Evolutionary conservation across 2,888 invertebrate genomes (phyloP).

Genomic region (Hybos culiciformis): DNA sequence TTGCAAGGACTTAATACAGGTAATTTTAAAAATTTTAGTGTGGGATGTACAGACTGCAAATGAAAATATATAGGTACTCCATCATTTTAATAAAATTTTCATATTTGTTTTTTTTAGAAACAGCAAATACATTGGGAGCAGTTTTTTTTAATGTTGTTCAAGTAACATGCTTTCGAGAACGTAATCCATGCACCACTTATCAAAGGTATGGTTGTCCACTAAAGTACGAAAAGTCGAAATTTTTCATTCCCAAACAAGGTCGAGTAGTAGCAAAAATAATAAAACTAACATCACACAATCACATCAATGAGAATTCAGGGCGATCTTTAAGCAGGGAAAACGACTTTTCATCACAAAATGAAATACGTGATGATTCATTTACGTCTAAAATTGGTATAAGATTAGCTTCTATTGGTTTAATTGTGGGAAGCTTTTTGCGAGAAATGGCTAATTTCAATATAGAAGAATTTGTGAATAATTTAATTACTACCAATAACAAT

Average conservation of each 20-base stretch:
- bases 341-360: no score
- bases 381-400: slow-evolving; percentile 27
- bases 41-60: no score
- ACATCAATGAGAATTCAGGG: neutral
- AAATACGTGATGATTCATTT: slow-evolving; percentile 11
- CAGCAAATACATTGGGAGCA: slow-evolving; percentile 57
- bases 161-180: slow-evolving; percentile 55
- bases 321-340: no score
- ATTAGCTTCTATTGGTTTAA: slow-evolving; percentile 31
- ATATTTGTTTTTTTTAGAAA: slow-evolving; percentile 31
- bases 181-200: slow-evolving; percentile 47
- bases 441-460: slow-evolving; percentile 24
- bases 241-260: slow-evolving; percentile 28
- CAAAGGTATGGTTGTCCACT: slow-evolving; percentile 40
- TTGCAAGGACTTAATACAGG: slow-evolving; percentile 48
- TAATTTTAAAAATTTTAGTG: no score
- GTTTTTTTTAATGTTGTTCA: slow-evolving; percentile 63
- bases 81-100: neutral
- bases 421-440: slow-evolving; percentile 28
- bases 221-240: slow-evolving; percentile 26
- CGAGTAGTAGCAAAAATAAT: neutral
- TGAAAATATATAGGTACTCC: no score
- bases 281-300: neutral
- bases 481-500: no score
- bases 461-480: slow-evolving; percentile 21